A percentile compares a stretch with the other conserved stretches of the same genome.
Evolutionary conservation across 2,113 vertebrate genomes (phyloP).

Genomic region (Syngnathoides biaculeatus): DNA sequence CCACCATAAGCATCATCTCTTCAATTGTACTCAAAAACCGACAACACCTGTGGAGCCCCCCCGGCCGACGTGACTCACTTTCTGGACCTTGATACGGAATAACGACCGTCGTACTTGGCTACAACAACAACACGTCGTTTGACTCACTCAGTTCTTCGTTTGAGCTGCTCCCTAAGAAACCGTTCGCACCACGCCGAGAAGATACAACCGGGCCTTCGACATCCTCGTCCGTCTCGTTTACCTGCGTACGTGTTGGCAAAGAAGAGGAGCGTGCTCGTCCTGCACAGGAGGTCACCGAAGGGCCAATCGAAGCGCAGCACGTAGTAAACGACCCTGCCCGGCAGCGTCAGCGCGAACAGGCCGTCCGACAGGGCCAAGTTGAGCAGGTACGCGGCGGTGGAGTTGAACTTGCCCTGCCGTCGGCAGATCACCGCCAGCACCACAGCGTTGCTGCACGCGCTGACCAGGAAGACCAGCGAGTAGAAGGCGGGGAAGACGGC

Average conservation of each 20-base stretch:
- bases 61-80: too few species aligned
- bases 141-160: too few species aligned
- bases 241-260: constrained; percentile 80
- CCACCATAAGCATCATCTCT: too few species aligned
- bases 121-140: too few species aligned
- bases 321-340: constrained; percentile 78
- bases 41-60: too few species aligned
- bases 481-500: constrained; percentile 78
- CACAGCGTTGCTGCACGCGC: constrained; percentile 75
- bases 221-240: constrained; percentile 7
- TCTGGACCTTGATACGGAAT: too few species aligned
- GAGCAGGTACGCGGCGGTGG: constrained; percentile 76
- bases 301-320: constrained; percentile 79
- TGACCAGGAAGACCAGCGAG: constrained; percentile 69
- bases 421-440: constrained; percentile 77
- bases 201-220: neutral
- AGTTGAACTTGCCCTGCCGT: constrained; percentile 80
- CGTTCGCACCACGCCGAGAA: too few species aligned
- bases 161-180: too few species aligned
- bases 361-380: constrained; percentile 80
- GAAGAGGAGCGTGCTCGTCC: constrained; percentile 74
- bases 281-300: constrained; percentile 77
- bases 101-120: too few species aligned
- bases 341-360: constrained; percentile 79
- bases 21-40: too few species aligned